These are phyloP conservation scores for Papilio protenor DNA, from an alignment of 2,888 invertebrate genomes.

Conservation along the genomic window DNA sequence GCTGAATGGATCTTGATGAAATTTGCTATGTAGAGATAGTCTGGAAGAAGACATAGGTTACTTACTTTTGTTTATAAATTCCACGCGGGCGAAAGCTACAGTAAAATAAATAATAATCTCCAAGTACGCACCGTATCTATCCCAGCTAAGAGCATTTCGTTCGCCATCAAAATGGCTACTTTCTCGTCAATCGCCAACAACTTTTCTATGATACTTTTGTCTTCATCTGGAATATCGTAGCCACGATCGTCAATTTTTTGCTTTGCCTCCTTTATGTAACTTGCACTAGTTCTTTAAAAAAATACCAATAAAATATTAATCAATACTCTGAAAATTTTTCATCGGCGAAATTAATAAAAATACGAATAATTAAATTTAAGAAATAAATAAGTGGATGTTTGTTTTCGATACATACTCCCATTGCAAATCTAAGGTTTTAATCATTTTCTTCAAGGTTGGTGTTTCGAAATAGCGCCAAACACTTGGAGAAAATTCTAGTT, in stretches of 20 bases:
- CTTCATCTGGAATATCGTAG: slow-evolving; percentile 70
- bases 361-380: too few relatives aligned
- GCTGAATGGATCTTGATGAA: too few relatives aligned
- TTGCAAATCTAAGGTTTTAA: slow-evolving; percentile 67
- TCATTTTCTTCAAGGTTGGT: slow-evolving; percentile 64
- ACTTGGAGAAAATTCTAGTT: slow-evolving; percentile 66
- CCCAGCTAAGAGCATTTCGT: slow-evolving; percentile 88
- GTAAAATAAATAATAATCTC: neutral
- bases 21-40: too few relatives aligned
- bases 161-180: slow-evolving; percentile 87
- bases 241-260: slow-evolving; percentile 61
- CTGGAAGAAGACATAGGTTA: too few relatives aligned
- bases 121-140: slow-evolving; percentile 86
- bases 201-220: slow-evolving; percentile 87
- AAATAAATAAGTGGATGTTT: neutral
- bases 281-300: slow-evolving; percentile 64
- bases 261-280: slow-evolving; percentile 66
- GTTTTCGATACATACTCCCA: slow-evolving; percentile 68
- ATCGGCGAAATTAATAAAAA: too few relatives aligned
- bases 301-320: neutral
- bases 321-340: too few relatives aligned
- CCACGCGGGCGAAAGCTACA: too few relatives aligned
- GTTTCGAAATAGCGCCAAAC: slow-evolving; percentile 66
- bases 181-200: slow-evolving; percentile 85
- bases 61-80: too few relatives aligned